phyloP scores from a whole-genome alignment of 2,888 invertebrate genomes.

The Machimus rusticus region DNA sequence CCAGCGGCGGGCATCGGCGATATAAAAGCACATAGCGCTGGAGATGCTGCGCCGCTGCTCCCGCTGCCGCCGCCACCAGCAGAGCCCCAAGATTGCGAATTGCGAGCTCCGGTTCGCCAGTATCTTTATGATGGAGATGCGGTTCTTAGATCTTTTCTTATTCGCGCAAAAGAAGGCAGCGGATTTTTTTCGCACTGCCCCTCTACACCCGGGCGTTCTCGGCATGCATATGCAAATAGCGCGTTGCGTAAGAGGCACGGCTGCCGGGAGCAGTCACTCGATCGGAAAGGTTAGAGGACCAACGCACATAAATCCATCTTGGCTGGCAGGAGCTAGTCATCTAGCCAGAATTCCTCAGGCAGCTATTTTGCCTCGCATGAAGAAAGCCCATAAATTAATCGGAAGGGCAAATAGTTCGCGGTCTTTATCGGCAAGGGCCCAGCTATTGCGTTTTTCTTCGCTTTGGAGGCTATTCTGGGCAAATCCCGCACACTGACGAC shows the following conservation, averaged over 20 bases:
- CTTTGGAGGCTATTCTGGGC: neutral
- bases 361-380: neutral
- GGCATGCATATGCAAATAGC: constrained; percentile 8
- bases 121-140: neutral
- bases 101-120: neutral
- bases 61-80: neutral
- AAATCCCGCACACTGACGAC: neutral
- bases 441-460: neutral
- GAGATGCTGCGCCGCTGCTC: neutral
- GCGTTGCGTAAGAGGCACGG: constrained; percentile 5
- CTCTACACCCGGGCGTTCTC: neutral
- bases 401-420: neutral
- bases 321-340: constrained; percentile 19
- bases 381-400: neutral
- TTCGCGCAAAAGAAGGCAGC: neutral
- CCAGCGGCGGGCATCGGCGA: neutral
- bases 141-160: constrained; percentile 2
- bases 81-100: neutral
- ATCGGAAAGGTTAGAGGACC: constrained; percentile 1
- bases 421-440: neutral
- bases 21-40: neutral
- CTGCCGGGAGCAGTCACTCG: neutral
- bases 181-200: neutral
- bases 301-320: neutral
- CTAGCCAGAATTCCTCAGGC: neutral